Evolutionary conservation across 2,888 invertebrate genomes (phyloP), one percentile per base, ranked within the genome.

Genomic region (Orgyia antiqua): DNA sequence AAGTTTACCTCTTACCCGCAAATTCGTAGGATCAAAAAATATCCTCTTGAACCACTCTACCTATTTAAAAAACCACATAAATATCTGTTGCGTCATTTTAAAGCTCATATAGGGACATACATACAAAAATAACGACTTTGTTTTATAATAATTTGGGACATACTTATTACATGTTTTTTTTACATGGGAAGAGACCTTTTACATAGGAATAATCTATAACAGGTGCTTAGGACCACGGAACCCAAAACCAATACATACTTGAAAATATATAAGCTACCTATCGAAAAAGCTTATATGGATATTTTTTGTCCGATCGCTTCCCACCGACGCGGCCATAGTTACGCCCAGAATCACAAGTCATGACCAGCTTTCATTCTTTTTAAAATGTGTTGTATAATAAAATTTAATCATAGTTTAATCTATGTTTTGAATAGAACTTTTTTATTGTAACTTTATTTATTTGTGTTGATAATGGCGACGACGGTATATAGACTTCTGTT

Each of bases 341-440:
- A 70, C 72, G 70, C 72, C 75, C 70, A 58, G 75, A 74, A 43
- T 44, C 71, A 75, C 59, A 53, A 50, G 74, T 80, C 80, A 80
- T 73, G 60, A 48, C 44, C 40, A 44, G 25, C 51, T 48, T 51
- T 59, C 58, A 64, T 73, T 65, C 28, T 61, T 62, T 55, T 54
- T 56, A 44, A 46, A 53, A 51, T 57, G 52, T 53, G 48, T 51
- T 56, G 52, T 48, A 39, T 55, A 67, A 67, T 65, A 61, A 75
- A 79, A 75, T 79, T 78, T 80, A 80, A 82, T 82, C 82, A 80
- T 63, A 72, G 51, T 71, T 68, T 72, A 77, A 82, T 82, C 80
- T 78, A 69, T 68, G 71, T 68, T 76, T 75, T 69, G 73, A 70
- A 76, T 77, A 67, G 77, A 63, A 50, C 45, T 46, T 63, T 63